Percentiles rank a stretch among this genome's conserved stretches.
Conservation (phyloP, 2,113 vertebrate genomes). For the Damaliscus lunatus region DNA sequence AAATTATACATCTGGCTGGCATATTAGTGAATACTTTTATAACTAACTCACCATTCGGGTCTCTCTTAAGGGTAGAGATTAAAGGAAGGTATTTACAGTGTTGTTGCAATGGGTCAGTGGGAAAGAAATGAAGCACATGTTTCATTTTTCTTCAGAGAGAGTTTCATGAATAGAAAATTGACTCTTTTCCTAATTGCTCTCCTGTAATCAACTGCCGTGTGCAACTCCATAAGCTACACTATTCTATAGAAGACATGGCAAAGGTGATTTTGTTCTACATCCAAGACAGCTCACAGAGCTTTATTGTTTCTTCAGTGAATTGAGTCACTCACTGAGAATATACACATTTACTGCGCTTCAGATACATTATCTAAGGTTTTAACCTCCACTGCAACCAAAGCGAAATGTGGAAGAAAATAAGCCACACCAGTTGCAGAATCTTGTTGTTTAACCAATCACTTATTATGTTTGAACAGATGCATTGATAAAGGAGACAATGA, state of each 20-base stretch:
- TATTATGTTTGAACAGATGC: not conserved
- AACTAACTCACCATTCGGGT: not conserved
- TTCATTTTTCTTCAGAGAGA: not conserved
- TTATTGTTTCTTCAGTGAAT: conserved; percentile 37
- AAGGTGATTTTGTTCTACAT: conserved; percentile 1
- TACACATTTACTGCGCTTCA: not conserved
- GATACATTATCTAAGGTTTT: conserved; percentile 6
- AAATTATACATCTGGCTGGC: not conserved
- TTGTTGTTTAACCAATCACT: not conserved
- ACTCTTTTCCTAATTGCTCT: conserved; percentile 37
- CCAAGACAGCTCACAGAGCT: not conserved
- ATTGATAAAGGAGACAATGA: not conserved
- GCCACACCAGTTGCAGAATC: not conserved
- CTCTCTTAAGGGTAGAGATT: not conserved
- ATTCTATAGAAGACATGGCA: not conserved
- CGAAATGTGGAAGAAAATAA: not conserved
- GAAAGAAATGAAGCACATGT: not conserved
- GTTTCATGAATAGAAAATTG: not conserved
- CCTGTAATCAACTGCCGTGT: not conserved
- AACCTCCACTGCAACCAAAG: not conserved
- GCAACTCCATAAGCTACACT: not conserved
- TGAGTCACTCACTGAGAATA: conserved; percentile 41
- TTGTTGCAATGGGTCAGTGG: not conserved
- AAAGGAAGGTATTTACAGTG: not conserved
- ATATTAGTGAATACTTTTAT: not conserved